phyloP scores from a whole-genome alignment of 2,113 vertebrate genomes.

The Pseudorectes ferrugineus region DNA sequence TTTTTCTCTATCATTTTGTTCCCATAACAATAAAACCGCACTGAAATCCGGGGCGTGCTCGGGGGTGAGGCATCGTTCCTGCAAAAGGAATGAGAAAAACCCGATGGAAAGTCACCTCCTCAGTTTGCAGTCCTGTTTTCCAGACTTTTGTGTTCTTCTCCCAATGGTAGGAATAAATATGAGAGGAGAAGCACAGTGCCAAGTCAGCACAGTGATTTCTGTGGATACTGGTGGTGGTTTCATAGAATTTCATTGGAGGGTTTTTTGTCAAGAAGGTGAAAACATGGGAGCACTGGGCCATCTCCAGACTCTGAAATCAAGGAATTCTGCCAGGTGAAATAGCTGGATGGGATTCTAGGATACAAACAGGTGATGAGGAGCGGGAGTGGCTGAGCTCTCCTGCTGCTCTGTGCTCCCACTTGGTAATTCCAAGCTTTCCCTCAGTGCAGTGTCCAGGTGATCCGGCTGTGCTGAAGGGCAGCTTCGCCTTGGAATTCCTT shows the following conservation, averaged over 20 bases:
- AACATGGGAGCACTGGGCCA: not conserved
- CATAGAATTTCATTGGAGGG: fast-evolving
- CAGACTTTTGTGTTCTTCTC: not conserved
- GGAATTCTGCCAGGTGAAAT: not conserved
- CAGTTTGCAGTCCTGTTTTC: not conserved
- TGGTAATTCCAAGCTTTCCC: not conserved
- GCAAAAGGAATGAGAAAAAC: not conserved
- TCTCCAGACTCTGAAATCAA: not conserved
- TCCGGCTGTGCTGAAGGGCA: not conserved
- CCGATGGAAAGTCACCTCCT: not conserved
- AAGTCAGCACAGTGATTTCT: not conserved
- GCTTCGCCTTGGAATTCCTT: not conserved
- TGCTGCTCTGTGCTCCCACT: not conserved
- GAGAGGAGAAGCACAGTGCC: not conserved
- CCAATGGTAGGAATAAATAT: not conserved
- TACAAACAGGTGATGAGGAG: not conserved
- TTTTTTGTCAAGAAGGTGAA: not conserved
- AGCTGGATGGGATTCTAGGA: not conserved
- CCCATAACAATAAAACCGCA: not conserved
- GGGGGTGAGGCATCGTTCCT: not conserved
- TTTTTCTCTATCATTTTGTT: not conserved
- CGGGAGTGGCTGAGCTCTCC: not conserved
- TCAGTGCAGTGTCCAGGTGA: not conserved
- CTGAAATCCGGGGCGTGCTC: not conserved
- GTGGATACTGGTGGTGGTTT: not conserved